Conservation (phyloP, 2,797 vertebrate species). For the Philypnodon macrostomus region DNA sequence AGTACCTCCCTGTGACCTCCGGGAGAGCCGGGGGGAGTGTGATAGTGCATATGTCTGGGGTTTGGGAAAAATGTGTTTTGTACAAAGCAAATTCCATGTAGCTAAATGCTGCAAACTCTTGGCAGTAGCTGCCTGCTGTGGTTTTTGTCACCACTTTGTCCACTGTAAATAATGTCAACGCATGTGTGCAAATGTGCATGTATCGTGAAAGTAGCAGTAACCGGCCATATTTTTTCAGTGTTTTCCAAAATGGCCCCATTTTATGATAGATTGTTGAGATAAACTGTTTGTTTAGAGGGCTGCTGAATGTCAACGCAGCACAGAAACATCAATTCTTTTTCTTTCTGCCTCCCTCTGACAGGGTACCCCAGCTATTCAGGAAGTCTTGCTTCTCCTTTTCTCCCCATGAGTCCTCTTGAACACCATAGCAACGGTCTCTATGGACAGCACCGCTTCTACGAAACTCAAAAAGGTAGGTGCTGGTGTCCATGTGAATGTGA, state of each 20-base stretch:
- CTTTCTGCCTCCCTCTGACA: slow-evolving; percentile 69
- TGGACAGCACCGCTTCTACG: slow-evolving; percentile 95
- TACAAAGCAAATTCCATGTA: slow-evolving; percentile 60
- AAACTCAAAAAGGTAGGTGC: slow-evolving; percentile 91
- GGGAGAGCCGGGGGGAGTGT: slow-evolving; percentile 36
- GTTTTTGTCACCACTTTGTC: slow-evolving; percentile 71
- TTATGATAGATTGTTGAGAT: slow-evolving; percentile 60
- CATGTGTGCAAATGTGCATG: slow-evolving; percentile 63
- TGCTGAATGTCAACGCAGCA: slow-evolving; percentile 65
- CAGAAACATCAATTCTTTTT: slow-evolving; percentile 63
- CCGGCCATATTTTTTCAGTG: slow-evolving; percentile 37
- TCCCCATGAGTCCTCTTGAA: slow-evolving; percentile 97
- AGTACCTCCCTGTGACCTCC: slow-evolving; percentile 71
- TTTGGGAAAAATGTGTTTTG: slow-evolving; percentile 62
- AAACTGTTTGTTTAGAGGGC: slow-evolving; percentile 70
- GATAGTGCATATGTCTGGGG: slow-evolving; percentile 56
- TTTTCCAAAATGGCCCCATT: slow-evolving; percentile 53
- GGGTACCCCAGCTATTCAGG: slow-evolving; percentile 96
- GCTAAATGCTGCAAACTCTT: slow-evolving; percentile 61
- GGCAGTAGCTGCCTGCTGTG: slow-evolving; percentile 59
- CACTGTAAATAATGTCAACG: slow-evolving; percentile 74
- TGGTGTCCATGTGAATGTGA: slow-evolving; percentile 3
- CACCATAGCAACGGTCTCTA: slow-evolving; percentile 95
- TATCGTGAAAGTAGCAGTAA: slow-evolving; percentile 59
- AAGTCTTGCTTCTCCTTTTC: slow-evolving; percentile 93